Conservation (phyloP, 1,140 invertebrate species). For the Pararge aegeria region DNA sequence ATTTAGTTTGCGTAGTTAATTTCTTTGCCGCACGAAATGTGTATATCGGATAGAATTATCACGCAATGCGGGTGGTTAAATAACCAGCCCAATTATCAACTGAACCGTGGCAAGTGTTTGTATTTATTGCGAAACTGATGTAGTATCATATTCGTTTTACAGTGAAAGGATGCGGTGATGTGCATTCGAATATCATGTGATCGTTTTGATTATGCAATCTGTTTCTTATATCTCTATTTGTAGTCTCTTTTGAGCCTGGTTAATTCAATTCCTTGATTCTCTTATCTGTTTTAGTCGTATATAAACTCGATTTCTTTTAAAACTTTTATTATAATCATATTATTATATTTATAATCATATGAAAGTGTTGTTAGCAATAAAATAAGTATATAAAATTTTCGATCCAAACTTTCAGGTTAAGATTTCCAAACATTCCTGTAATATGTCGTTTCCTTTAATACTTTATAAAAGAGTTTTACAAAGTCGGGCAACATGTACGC, state of each 20-base stretch:
- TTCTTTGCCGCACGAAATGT: conserved; percentile 15
- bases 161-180: conserved; percentile 5
- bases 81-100: conserved; percentile 27
- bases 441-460: neutral
- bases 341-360: no score
- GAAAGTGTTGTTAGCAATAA: no score
- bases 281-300: no score
- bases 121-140: conserved; percentile 8
- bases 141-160: conserved; percentile 1
- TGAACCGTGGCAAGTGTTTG: conserved; percentile 18
- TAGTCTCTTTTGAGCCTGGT: no score
- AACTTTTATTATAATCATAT: no score
- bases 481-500: neutral
- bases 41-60: conserved; percentile 21
- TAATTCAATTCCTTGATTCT: no score
- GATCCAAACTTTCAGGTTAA: neutral
- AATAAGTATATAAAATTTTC: no score
- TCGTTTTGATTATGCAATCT: neutral
- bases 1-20: conserved; percentile 12
- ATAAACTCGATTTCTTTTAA: no score
- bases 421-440: neutral
- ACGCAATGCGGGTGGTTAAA: conserved; percentile 26
- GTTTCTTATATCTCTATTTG: neutral
- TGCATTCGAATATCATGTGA: conserved; percentile 1
- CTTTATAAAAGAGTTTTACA: neutral